Percentiles rank a stretch among this genome's conserved stretches.
Evolutionary conservation across 2,888 invertebrate genomes (phyloP).

Genomic region (Caenorhabditis japonica): DNA sequence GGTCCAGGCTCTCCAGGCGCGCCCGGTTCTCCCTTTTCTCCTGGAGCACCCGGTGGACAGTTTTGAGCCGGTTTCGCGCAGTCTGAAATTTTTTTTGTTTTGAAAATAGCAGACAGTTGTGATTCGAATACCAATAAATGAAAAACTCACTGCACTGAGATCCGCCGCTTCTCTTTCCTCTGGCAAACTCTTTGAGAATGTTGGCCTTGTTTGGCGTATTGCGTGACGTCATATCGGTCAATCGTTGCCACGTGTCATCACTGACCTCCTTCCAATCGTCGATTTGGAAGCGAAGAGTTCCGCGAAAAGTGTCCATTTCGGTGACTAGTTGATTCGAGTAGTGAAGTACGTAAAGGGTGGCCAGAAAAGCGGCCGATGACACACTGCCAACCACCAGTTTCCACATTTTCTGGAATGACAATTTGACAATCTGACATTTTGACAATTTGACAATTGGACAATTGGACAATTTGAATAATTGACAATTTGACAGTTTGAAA

Average conservation of each 20-base stretch:
- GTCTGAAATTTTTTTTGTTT: slow-evolving; percentile 24
- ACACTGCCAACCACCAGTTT: slow-evolving; percentile 39
- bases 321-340: slow-evolving; percentile 20
- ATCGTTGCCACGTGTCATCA: slow-evolving; percentile 46
- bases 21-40: slow-evolving; percentile 65
- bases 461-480: too few relatives aligned
- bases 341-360: slow-evolving; percentile 17
- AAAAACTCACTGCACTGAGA: slow-evolving; percentile 46
- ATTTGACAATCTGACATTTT: too few relatives aligned
- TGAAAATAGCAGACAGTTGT: neutral
- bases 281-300: slow-evolving; percentile 13
- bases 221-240: slow-evolving; percentile 43
- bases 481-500: too few relatives aligned
- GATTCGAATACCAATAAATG: too few relatives aligned
- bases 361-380: slow-evolving; percentile 25
- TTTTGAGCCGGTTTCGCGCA: slow-evolving; percentile 52
- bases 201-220: slow-evolving; percentile 37
- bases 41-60: slow-evolving; percentile 68
- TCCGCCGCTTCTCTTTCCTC: slow-evolving; percentile 32
- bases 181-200: slow-evolving; percentile 32
- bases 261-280: slow-evolving; percentile 48
- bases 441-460: too few relatives aligned
- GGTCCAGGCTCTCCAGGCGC: slow-evolving; percentile 63
- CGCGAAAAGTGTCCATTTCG: slow-evolving; percentile 31
- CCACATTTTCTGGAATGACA: slow-evolving; percentile 41